Percentiles rank a stretch among this genome's conserved stretches.
phyloP scores from a whole-genome alignment of 1,140 invertebrate species.

The Drosophila mayri region DNA sequence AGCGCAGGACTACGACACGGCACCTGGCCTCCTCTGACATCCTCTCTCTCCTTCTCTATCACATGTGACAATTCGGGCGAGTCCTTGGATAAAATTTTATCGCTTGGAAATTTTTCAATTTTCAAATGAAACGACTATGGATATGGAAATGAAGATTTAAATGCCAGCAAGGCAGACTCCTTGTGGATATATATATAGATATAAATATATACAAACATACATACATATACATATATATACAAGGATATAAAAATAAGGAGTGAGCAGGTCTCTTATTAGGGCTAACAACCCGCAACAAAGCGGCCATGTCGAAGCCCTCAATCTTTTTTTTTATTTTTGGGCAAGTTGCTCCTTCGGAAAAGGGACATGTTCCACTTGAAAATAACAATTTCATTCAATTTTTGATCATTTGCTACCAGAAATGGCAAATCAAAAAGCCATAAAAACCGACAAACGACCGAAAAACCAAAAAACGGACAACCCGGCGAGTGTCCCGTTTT shows the following conservation, averaged over 20 bases:
- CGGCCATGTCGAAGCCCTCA: constrained; percentile 42
- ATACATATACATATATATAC: not conserved
- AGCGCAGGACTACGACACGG: constrained; percentile 8
- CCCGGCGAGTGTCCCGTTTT: constrained; percentile 51
- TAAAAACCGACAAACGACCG: constrained; percentile 74
- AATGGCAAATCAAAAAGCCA: constrained; percentile 83
- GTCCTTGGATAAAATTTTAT: constrained; percentile 68
- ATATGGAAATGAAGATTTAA: constrained; percentile 52
- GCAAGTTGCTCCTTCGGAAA: constrained; percentile 35
- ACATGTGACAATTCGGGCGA: constrained; percentile 26
- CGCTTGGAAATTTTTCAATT: constrained; percentile 80
- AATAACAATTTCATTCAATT: constrained; percentile 84
- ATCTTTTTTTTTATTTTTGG: constrained; percentile 4
- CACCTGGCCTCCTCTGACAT: not conserved
- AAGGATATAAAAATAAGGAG: not conserved
- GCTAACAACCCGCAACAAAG: constrained; percentile 79
- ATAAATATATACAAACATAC: not conserved
- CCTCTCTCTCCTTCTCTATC: not conserved
- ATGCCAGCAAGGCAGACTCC: constrained; percentile 1
- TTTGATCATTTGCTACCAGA: constrained; percentile 83
- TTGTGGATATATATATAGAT: not conserved
- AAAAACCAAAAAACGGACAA: constrained; percentile 44
- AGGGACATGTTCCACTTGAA: constrained; percentile 81
- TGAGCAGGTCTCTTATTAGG: constrained; percentile 71
- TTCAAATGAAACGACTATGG: constrained; percentile 52